Evolutionary conservation across 2,113 vertebrate genomes (phyloP), one percentile per base, ranked within the genome.

Genomic region (Sterrhoptilus dennistouni): DNA sequence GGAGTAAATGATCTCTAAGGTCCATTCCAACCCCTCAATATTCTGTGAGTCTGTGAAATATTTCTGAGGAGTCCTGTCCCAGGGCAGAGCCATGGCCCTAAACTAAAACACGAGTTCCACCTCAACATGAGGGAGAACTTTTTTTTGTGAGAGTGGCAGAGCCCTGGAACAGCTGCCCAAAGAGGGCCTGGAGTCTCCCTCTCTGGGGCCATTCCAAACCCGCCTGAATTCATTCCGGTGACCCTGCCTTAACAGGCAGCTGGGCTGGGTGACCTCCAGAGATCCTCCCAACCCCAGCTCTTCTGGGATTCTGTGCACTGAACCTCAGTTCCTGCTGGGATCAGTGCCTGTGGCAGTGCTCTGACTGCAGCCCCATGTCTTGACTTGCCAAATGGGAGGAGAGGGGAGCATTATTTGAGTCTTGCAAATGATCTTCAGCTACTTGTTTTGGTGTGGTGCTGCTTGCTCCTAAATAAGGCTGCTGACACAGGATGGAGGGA

Each of bases 251-350:
- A 40, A 33, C 38, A 64, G 22, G 38, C 11, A 11, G 4, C 11
- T 38, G 69, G 59, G 9, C 57, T 54, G 59, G 35, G 12, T 49
- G 29, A 11, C 21, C 18, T 49, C 29, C 53, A 57, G 52, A 57
- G 44, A 6, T 65, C 16, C 35, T 42, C 65, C 61, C 25, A 49
- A 29, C 7, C 27, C 50, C 20, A 49, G 2, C 13, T 49, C 25
- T 24, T 35, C 25, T 24, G 29, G 22, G 50, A 7, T 40, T 29
- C 59, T 49, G 42, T 76, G 71, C 11, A 3, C 12, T 36, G 35
- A 59, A 12, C 33, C 23, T 0, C 6, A 0, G 50, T 57, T 61
- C 16, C 40, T 50, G 36, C 31, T 0, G 0, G 42, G 25, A 13
- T 40, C 50, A 8, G 27, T 12, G 44, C 71, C 63, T 19, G 27